Evolutionary conservation across 2,888 invertebrate genomes (phyloP), one percentile per base, ranked within the genome.

Genomic region (Bursaphelenchus okinawaensis): DNA sequence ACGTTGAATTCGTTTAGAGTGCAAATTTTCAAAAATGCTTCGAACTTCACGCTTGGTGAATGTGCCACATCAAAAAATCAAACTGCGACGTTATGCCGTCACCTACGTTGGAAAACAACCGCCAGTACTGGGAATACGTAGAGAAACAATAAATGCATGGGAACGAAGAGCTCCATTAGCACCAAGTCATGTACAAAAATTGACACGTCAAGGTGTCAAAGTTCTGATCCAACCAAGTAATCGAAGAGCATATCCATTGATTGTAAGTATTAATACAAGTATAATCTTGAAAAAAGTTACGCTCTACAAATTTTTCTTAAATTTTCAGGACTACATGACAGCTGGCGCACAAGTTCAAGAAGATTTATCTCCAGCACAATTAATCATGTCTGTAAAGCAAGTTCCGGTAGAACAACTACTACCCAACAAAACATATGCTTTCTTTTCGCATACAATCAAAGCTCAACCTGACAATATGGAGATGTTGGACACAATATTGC

Each of bases 381-480:
- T 98, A 0, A 93, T 99, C 76, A 92, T 98, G 81, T 96, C 98
- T 0, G 98, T 99, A 4, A 99, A 99, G 82, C 91, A 92, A 84
- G 82, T 82, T 9, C 85, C 70, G 79, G 88, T 92, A 8, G 93
- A 94, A 80, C 88, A 90, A 51, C 87, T 99, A 9, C 89, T 95
- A 68, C 93, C 95, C 0, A 90, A 94, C 82, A 95, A 94, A 85
- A 96, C 98, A 0, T 99, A 96, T 83, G 94, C 93, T 79, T 91
- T 98, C 84, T 99, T 99, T 85, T 96, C 96, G 0, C 98, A 99
- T 84, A 98, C 96, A 0, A 99, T 98, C 78, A 99, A 99, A 84
- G 98, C 95, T 0, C 98, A 99, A 84, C 93, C 94, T 82, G 90
- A 90, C 51, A 99, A 99, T 83, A 96, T 99, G 96, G 89, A 93